Conservation (phyloP, 1,140 invertebrate species). For the Octopus bimaculoides region DNA sequence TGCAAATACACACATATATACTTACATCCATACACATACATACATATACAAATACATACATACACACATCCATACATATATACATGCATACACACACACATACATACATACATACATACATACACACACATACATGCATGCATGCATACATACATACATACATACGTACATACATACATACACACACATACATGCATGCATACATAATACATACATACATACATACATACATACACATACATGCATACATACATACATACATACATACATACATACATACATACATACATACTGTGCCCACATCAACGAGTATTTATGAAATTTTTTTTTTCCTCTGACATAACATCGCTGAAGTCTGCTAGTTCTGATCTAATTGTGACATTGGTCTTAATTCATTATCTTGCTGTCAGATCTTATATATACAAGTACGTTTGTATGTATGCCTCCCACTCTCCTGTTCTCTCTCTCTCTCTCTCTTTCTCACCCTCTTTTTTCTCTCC, state of each 20-base stretch:
- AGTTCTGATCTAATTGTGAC: too few relatives aligned
- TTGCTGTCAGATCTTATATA: too few relatives aligned
- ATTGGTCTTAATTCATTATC: too few relatives aligned
- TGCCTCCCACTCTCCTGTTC: neutral
- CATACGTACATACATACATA: neutral
- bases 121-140: neutral
- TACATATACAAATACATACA: neutral
- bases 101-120: neutral
- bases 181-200: neutral
- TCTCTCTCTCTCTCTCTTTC: neutral
- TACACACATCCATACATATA: neutral
- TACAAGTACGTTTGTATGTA: neutral
- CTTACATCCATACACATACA: too few relatives aligned
- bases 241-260: neutral
- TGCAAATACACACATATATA: too few relatives aligned
- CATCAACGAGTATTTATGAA: too few relatives aligned
- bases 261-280: neutral
- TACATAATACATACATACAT: neutral
- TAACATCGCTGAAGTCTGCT: too few relatives aligned
- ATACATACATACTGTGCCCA: too few relatives aligned
- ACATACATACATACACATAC: neutral
- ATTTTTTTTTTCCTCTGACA: too few relatives aligned
- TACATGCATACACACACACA: neutral
- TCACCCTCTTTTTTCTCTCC: neutral
- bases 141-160: neutral